Conservation (phyloP, 2,888 invertebrate genomes). For the Acrobasis consociella region DNA sequence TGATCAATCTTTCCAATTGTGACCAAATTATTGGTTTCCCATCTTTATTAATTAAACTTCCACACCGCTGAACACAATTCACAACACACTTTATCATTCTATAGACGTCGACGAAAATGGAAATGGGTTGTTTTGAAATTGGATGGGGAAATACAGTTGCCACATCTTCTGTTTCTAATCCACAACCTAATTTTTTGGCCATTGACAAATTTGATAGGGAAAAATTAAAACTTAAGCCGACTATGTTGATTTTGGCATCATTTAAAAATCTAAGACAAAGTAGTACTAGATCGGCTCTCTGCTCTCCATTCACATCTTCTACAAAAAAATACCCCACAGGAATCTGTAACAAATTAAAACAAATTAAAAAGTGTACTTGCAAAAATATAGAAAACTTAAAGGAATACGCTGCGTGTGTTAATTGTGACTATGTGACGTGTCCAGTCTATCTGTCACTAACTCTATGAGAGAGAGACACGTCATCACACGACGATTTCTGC, state of each 20-base stretch:
- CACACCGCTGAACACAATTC: constrained; percentile 25
- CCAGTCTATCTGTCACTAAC: no score
- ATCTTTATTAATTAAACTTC: background rate
- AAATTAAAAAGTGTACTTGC: no score
- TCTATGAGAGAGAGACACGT: no score
- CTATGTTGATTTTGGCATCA: constrained; percentile 26
- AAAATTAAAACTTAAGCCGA: constrained; percentile 31
- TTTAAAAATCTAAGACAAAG: constrained; percentile 26
- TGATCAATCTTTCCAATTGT: constrained; percentile 17
- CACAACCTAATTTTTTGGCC: constrained; percentile 25
- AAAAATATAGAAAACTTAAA: no score
- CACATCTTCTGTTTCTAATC: constrained; percentile 3
- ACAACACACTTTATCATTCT: constrained; percentile 30
- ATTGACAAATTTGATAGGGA: constrained; percentile 26
- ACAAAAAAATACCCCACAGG: constrained; percentile 33
- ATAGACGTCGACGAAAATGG: constrained; percentile 23
- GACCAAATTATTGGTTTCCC: constrained; percentile 14
- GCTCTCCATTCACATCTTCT: constrained; percentile 28
- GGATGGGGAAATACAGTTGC: constrained; percentile 24
- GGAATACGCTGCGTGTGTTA: no score
- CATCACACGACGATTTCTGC: no score
- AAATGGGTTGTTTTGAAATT: constrained; percentile 10
- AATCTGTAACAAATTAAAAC: no score
- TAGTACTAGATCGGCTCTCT: constrained; percentile 26
- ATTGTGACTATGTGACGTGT: no score